phyloP scores from a whole-genome alignment of 2,797 vertebrate genomes.

The Hylomyscus alleni region DNA sequence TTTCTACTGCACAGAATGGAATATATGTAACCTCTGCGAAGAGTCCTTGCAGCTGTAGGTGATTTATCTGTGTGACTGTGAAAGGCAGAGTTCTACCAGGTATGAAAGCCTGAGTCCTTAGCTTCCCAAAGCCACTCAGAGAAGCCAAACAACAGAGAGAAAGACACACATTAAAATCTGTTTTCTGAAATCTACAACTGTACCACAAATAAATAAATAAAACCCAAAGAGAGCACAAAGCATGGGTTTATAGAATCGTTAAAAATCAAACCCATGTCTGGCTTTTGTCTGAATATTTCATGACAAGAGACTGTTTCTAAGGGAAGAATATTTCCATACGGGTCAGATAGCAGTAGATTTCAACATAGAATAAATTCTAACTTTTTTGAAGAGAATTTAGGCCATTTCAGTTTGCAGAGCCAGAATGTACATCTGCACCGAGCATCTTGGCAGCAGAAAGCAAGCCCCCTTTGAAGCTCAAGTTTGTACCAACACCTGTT shows the following conservation, averaged over 20 bases:
- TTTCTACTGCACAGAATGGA: conserved; percentile 69
- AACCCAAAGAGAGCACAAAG: background rate
- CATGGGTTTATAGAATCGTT: conserved; percentile 68
- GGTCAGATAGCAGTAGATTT: conserved; percentile 73
- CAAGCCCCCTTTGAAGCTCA: conserved; percentile 67
- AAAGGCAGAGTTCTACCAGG: conserved; percentile 66
- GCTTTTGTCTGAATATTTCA: conserved; percentile 78
- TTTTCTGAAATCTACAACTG: background rate
- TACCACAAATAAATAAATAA: background rate
- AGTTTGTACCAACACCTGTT: conserved; percentile 77
- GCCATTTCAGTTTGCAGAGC: conserved; percentile 70
- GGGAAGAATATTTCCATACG: conserved; percentile 58
- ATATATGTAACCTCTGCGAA: conserved; percentile 86
- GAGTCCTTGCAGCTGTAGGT: conserved; percentile 70
- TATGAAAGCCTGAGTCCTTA: conserved; percentile 60
- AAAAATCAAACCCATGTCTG: conserved; percentile 76
- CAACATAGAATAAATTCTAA: conserved; percentile 79
- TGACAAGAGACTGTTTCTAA: conserved; percentile 69
- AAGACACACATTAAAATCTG: conserved; percentile 45
- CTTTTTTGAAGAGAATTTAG: conserved; percentile 78
- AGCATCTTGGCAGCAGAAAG: conserved; percentile 73
- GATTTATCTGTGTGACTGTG: conserved; percentile 84
- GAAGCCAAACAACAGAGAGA: conserved; percentile 2
- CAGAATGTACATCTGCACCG: conserved; percentile 76
- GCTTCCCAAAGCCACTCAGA: conserved; percentile 67